Conservation (phyloP, 2,888 invertebrate genomes). For the Ditula angustiorana region DNA sequence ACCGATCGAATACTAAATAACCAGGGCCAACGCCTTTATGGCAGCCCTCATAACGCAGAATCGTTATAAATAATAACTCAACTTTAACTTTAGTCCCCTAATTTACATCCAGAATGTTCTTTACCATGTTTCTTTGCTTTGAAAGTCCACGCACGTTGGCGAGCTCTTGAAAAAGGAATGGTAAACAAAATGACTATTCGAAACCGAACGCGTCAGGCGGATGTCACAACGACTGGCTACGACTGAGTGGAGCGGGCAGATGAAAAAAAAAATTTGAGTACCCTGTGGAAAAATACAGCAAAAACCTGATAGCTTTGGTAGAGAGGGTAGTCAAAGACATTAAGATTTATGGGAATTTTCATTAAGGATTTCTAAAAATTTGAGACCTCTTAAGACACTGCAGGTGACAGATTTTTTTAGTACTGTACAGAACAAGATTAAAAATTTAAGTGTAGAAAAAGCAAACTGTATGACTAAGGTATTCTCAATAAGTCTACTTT, state of each 20-base stretch:
- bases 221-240: not conserved
- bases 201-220: not conserved
- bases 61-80: conserved; percentile 4
- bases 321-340: not conserved
- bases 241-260: not conserved
- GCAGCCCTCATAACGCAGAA: conserved; percentile 12
- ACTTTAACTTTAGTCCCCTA: not conserved
- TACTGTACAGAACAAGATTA: no score
- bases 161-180: not conserved
- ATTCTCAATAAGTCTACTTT: no score
- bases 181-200: not conserved
- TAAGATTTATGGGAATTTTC: no score
- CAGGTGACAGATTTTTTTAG: no score
- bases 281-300: no score
- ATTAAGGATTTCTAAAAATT: no score
- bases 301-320: not conserved
- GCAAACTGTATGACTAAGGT: no score
- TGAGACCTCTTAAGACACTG: no score
- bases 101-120: not conserved
- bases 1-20: conserved; percentile 29
- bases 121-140: not conserved
- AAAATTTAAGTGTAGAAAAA: no score
- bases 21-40: conserved; percentile 10
- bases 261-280: not conserved
- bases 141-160: not conserved